These are phyloP conservation scores for Nezara viridula DNA, from an alignment of 2,888 invertebrate species.

Conservation along the genomic window DNA sequence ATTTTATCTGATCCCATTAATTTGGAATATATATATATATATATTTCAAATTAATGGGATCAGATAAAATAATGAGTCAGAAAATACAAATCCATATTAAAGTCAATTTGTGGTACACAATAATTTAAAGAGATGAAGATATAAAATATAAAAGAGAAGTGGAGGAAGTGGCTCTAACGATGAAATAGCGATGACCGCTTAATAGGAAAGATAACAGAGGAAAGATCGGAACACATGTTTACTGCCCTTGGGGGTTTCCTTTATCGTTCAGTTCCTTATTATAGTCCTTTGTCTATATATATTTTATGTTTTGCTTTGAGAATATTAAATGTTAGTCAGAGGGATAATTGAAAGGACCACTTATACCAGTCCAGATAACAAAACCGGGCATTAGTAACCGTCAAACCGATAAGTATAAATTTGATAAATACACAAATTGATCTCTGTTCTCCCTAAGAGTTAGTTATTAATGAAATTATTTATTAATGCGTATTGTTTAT, in stretches of 20 bases:
- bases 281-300: not conserved
- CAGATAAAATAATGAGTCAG: too few relatives aligned
- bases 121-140: not conserved
- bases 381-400: not conserved
- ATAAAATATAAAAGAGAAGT: not conserved
- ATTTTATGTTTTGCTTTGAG: not conserved
- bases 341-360: not conserved
- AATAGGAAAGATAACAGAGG: not conserved
- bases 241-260: not conserved
- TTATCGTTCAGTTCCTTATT: not conserved
- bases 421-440: too few relatives aligned
- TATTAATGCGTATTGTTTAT: too few relatives aligned
- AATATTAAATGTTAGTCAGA: not conserved
- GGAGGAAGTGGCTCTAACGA: not conserved
- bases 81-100: too few relatives aligned
- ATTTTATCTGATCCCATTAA: too few relatives aligned
- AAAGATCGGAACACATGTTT: not conserved
- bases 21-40: too few relatives aligned
- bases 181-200: not conserved
- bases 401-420: too few relatives aligned
- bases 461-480: too few relatives aligned
- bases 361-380: not conserved
- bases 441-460: too few relatives aligned
- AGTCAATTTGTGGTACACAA: not conserved
- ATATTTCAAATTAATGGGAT: too few relatives aligned